Percentiles rank a stretch among this genome's conserved stretches.
Evolutionary conservation across 2,797 vertebrate species (phyloP).

Genomic region (Muscicapa comitata): DNA sequence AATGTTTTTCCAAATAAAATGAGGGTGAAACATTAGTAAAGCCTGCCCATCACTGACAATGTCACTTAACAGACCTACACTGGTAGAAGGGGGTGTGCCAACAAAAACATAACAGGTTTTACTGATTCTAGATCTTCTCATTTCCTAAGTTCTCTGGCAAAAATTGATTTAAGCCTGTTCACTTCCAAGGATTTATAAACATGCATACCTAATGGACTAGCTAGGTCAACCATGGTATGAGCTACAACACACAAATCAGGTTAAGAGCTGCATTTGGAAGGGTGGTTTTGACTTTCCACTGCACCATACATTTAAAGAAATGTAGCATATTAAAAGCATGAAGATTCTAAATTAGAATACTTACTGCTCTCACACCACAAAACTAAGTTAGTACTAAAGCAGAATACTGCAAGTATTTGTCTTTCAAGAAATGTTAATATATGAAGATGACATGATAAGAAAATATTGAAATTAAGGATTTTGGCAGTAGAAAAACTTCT

Average conservation of each 20-base stretch:
- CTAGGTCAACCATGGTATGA: neutral
- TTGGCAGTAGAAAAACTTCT: slow-evolving; percentile 29
- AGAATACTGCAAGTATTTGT: neutral
- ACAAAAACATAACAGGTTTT: neutral
- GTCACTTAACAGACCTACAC: neutral
- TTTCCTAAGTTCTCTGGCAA: neutral
- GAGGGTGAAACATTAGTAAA: neutral
- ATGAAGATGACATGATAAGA: slow-evolving; percentile 28
- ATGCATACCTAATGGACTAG: neutral
- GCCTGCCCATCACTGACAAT: neutral
- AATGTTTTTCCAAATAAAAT: neutral
- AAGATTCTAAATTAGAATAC: neutral
- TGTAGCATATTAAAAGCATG: neutral
- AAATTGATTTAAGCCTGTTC: neutral
- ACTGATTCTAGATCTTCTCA: neutral
- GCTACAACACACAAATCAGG: neutral
- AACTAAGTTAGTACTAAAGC: neutral
- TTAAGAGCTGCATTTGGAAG: neutral
- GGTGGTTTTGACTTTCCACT: neutral
- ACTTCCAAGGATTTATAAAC: neutral
- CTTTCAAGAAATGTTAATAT: slow-evolving; percentile 31
- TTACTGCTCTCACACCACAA: neutral
- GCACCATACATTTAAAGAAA: neutral
- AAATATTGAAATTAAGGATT: slow-evolving; percentile 26
- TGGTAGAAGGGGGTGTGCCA: neutral